A percentile compares a stretch with the other conserved stretches of the same genome.
phyloP scores from a whole-genome alignment of 2,888 invertebrate species.

The Megalurothrips usitatus region DNA sequence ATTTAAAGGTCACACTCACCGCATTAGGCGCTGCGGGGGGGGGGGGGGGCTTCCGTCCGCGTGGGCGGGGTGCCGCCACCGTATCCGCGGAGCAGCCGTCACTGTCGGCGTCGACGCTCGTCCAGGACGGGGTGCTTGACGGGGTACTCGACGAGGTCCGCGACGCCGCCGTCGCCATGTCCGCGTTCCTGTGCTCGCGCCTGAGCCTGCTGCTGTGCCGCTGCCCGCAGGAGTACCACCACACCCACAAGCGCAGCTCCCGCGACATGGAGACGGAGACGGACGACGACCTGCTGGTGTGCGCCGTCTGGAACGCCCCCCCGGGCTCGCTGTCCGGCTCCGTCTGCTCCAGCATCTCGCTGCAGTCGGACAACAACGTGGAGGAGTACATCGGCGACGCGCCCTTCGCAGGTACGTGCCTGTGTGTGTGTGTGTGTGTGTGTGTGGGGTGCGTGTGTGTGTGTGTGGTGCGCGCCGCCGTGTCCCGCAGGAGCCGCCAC shows the following conservation, averaged over 20 bases:
- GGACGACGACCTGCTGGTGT: slow-evolving; percentile 53
- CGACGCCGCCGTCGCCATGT: slow-evolving; percentile 29
- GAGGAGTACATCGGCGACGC: slow-evolving; percentile 82
- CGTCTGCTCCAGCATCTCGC: slow-evolving; percentile 64
- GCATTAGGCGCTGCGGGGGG: not conserved
- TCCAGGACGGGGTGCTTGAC: not conserved
- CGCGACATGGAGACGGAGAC: slow-evolving; percentile 83
- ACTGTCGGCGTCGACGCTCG: slow-evolving; percentile 8
- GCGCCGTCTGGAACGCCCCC: slow-evolving; percentile 33
- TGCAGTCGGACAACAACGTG: slow-evolving; percentile 61
- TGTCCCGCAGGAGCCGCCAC: too few relatives aligned
- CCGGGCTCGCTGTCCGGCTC: slow-evolving; percentile 51
- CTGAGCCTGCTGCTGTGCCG: slow-evolving; percentile 15
- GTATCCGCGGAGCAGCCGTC: slow-evolving; percentile 33
- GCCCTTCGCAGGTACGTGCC: slow-evolving; percentile 75
- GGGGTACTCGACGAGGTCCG: slow-evolving; percentile 30
- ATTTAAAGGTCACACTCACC: not conserved
- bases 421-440: too few relatives aligned
- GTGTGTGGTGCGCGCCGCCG: too few relatives aligned
- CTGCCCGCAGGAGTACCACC: slow-evolving; percentile 62
- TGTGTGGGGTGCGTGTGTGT: too few relatives aligned
- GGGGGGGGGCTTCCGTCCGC: not conserved
- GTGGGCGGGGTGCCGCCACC: slow-evolving; percentile 33
- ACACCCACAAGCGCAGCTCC: slow-evolving; percentile 62
- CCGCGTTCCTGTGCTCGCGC: slow-evolving; percentile 30